phyloP scores from a whole-genome alignment of 2,113 vertebrate genomes.

The Labeo catla region DNA sequence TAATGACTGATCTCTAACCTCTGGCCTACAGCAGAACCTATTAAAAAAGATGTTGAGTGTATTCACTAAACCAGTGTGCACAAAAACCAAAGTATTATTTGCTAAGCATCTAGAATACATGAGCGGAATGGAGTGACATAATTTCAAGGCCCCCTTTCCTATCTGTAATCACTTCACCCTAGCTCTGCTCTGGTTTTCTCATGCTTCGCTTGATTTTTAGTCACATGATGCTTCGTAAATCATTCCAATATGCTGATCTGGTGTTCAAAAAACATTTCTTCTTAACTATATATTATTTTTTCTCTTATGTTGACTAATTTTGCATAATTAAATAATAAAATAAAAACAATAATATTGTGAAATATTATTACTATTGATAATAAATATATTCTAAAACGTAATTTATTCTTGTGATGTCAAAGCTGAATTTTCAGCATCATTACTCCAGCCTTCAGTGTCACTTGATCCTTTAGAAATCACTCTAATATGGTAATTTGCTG shows the following conservation, averaged over 20 bases:
- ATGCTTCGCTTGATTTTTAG: too few species aligned
- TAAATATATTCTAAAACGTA: too few species aligned
- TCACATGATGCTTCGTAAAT: too few species aligned
- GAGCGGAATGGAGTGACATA: neutral
- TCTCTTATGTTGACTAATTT: too few species aligned
- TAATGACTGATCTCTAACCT: constrained; percentile 1
- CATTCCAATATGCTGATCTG: too few species aligned
- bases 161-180: neutral
- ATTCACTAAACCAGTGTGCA: neutral
- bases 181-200: neutral
- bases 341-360: too few species aligned
- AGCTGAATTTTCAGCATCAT: too few species aligned
- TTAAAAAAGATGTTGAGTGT: neutral
- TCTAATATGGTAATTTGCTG: neutral
- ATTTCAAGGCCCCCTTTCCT: neutral
- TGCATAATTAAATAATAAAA: too few species aligned
- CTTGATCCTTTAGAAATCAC: neutral
- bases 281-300: too few species aligned
- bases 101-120: neutral
- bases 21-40: neutral
- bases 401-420: too few species aligned
- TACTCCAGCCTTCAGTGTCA: neutral
- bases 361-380: too few species aligned
- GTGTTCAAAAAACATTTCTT: too few species aligned
- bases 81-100: neutral